These are phyloP conservation scores for Pachliopta kotzebuea DNA, from an alignment of 2,888 invertebrate genomes.

Conservation along the genomic window DNA sequence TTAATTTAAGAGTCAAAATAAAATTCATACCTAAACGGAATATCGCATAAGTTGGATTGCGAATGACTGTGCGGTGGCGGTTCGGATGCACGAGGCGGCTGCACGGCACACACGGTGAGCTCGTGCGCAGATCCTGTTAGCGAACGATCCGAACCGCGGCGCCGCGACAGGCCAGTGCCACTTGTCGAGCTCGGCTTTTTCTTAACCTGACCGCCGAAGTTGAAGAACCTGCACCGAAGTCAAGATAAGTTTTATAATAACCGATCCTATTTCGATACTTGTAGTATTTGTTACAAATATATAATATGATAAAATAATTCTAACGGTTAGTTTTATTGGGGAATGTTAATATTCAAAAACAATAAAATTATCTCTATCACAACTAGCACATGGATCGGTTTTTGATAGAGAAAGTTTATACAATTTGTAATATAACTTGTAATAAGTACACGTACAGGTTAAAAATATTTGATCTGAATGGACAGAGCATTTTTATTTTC, in stretches of 20 bases:
- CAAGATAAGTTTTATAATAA: not conserved
- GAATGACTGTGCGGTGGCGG: conserved; percentile 95
- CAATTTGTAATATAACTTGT: no score
- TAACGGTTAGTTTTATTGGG: no score
- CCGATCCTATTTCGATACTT: not conserved
- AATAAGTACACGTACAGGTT: no score
- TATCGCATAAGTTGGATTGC: conserved; percentile 92
- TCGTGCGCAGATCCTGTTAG: conserved; percentile 92
- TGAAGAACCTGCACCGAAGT: conserved; percentile 86
- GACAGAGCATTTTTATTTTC: no score
- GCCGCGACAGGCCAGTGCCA: conserved; percentile 73
- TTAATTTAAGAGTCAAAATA: no score
- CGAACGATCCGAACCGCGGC: conserved; percentile 92
- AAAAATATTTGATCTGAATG: no score
- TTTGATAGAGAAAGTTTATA: no score
- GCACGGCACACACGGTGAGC: conserved; percentile 86
- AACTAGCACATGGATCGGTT: no score
- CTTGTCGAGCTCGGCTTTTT: conserved; percentile 85
- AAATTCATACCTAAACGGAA: conserved; percentile 86
- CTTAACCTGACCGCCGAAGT: conserved; percentile 92
- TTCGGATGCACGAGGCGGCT: conserved; percentile 78
- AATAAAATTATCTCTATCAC: no score
- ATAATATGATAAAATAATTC: no score
- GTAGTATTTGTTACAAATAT: not conserved
- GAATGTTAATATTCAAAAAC: no score